These are phyloP conservation scores for Zootermopsis nevadensis DNA, from an alignment of 2,888 invertebrate species.

Conservation along the genomic window DNA sequence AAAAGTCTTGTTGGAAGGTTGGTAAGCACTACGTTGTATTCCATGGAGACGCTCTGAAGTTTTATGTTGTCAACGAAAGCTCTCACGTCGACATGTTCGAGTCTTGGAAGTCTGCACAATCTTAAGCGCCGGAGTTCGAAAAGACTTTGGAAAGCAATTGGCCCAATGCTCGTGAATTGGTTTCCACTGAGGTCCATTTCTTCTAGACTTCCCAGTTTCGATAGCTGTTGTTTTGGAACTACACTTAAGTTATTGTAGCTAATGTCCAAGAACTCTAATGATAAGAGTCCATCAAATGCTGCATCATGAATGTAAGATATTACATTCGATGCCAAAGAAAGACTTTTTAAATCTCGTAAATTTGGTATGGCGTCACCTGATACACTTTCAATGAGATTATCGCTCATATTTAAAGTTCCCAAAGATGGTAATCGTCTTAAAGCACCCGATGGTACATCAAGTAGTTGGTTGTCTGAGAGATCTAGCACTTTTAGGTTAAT, in stretches of 20 bases:
- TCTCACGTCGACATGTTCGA: constrained; percentile 78
- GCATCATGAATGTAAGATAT: constrained; percentile 77
- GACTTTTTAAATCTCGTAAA: constrained; percentile 68
- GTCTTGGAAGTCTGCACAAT: constrained; percentile 74
- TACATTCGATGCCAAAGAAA: constrained; percentile 77
- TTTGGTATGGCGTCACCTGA: constrained; percentile 74
- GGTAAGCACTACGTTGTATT: constrained; percentile 79
- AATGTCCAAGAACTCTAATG: constrained; percentile 77
- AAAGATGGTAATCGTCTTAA: constrained; percentile 68
- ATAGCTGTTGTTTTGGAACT: constrained; percentile 63
- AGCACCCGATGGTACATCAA: constrained; percentile 67
- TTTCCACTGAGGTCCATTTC: constrained; percentile 83
- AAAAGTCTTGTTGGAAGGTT: constrained; percentile 85
- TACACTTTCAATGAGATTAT: constrained; percentile 81
- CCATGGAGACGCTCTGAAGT: constrained; percentile 80
- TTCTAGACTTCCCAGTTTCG: constrained; percentile 71
- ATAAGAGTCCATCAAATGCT: constrained; percentile 79
- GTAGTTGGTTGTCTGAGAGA: constrained; percentile 81
- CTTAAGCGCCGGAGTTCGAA: constrained; percentile 82
- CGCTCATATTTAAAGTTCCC: constrained; percentile 79
- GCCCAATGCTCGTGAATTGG: constrained; percentile 77
- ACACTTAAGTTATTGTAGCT: constrained; percentile 83
- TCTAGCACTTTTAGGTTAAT: constrained; percentile 77
- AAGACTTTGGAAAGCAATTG: constrained; percentile 85
- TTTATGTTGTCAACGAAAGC: constrained; percentile 89